These are phyloP conservation scores for Syngnathus rostellatus DNA, from an alignment of 2,797 vertebrate genomes.

Conservation along the genomic window DNA sequence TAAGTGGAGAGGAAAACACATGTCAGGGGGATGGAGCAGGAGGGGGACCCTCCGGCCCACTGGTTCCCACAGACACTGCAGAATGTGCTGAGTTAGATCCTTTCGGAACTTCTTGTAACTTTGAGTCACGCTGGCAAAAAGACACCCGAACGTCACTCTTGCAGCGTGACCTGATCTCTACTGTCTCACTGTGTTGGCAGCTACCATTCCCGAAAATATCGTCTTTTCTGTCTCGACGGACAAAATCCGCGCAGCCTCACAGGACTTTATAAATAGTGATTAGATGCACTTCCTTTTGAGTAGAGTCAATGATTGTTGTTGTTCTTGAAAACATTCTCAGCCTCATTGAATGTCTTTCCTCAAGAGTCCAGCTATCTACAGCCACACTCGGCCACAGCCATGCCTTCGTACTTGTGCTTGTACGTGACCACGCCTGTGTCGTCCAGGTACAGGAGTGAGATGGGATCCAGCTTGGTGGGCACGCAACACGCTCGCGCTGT, in stretches of 20 bases:
- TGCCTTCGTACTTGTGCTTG: constrained; percentile 97
- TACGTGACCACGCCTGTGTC: constrained; percentile 93
- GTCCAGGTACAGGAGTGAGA: constrained; percentile 93
- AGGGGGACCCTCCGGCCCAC: constrained; percentile 42
- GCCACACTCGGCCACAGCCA: constrained; percentile 94
- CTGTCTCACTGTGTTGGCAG: constrained; percentile 1
- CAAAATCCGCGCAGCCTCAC: constrained; percentile 18
- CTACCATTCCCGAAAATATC: constrained; percentile 52
- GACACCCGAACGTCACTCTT: background rate
- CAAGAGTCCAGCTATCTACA: constrained; percentile 83
- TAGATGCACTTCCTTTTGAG: constrained; percentile 12
- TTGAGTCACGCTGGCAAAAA: background rate
- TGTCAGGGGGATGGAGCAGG: constrained; percentile 57
- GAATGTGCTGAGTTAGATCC: constrained; percentile 19
- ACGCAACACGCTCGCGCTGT: constrained; percentile 90
- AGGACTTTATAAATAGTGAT: background rate
- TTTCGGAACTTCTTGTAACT: constrained; percentile 23
- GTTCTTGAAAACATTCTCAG: too few species aligned
- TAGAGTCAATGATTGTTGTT: constrained; percentile 19
- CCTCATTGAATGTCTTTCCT: constrained; percentile 7
- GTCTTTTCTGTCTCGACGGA: constrained; percentile 66
- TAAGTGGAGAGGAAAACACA: constrained; percentile 64
- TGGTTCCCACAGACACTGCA: constrained; percentile 48
- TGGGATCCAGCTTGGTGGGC: constrained; percentile 93
- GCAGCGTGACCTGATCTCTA: background rate